Evolutionary conservation across 2,888 invertebrate genomes (phyloP).

Genomic region (Epinotia brunnichana): DNA sequence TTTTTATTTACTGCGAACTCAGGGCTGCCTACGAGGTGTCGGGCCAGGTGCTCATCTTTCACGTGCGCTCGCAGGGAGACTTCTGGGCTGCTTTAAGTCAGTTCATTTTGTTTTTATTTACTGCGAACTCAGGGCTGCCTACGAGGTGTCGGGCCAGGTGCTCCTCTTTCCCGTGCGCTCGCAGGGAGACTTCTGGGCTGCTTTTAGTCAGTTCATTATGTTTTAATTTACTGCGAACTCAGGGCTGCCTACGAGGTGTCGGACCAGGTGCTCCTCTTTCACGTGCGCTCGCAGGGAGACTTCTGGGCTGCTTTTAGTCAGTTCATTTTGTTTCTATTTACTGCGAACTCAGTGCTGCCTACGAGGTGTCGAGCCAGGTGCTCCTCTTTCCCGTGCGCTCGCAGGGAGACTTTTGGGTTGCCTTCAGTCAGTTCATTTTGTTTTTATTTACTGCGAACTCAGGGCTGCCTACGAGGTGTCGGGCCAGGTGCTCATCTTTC

Average conservation of each 20-base stretch:
- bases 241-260: no score
- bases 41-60: constrained; percentile 90
- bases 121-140: constrained; percentile 78
- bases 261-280: no score
- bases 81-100: constrained; percentile 91
- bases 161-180: constrained; percentile 90
- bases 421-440: no score
- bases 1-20: not conserved
- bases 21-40: constrained; percentile 89
- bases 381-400: no score
- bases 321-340: not conserved
- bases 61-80: constrained; percentile 90
- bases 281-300: no score
- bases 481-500: no score
- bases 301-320: no score
- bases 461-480: no score
- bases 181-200: constrained; percentile 91
- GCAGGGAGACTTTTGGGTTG: no score
- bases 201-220: constrained; percentile 83
- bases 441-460: no score
- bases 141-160: constrained; percentile 90
- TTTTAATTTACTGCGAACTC: not conserved
- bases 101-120: not conserved
- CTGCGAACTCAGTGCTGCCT: not conserved
- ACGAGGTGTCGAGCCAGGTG: no score